Conservation (phyloP, 1,140 invertebrate genomes). For the Anoplophora glabripennis region DNA sequence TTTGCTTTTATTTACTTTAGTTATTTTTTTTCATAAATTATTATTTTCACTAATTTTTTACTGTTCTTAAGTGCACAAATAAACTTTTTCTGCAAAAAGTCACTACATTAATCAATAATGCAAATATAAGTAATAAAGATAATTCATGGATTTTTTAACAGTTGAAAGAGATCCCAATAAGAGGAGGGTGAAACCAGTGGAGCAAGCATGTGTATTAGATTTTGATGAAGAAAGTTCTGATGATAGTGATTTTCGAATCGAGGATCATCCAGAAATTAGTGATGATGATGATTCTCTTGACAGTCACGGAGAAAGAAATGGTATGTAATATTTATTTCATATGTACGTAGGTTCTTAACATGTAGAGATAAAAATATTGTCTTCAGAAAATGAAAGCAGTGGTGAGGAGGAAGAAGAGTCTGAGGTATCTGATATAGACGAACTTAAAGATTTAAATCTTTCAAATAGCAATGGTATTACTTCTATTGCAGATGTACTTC, state of each 20-base stretch:
- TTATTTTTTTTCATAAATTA: neutral
- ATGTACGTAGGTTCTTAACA: neutral
- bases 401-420: constrained; percentile 44
- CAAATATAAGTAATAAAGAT: neutral
- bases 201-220: constrained; percentile 71
- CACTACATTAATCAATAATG: neutral
- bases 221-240: constrained; percentile 94
- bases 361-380: neutral
- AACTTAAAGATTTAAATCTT: constrained; percentile 42
- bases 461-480: constrained; percentile 37
- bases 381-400: constrained; percentile 45
- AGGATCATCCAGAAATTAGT: constrained; percentile 77
- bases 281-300: constrained; percentile 65
- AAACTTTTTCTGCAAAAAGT: neutral
- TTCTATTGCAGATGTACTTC: constrained; percentile 54
- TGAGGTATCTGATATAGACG: constrained; percentile 49
- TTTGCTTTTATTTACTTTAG: neutral
- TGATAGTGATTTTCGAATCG: constrained; percentile 92
- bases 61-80: neutral
- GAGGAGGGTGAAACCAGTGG: constrained; percentile 80
- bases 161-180: constrained; percentile 83
- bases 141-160: constrained; percentile 49
- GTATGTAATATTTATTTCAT: constrained; percentile 10
- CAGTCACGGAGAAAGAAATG: constrained; percentile 53
- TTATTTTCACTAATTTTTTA: neutral